Evolutionary conservation across 2,113 vertebrate genomes (phyloP), one percentile per base, ranked within the genome.

Genomic region (Loxodonta africana): DNA sequence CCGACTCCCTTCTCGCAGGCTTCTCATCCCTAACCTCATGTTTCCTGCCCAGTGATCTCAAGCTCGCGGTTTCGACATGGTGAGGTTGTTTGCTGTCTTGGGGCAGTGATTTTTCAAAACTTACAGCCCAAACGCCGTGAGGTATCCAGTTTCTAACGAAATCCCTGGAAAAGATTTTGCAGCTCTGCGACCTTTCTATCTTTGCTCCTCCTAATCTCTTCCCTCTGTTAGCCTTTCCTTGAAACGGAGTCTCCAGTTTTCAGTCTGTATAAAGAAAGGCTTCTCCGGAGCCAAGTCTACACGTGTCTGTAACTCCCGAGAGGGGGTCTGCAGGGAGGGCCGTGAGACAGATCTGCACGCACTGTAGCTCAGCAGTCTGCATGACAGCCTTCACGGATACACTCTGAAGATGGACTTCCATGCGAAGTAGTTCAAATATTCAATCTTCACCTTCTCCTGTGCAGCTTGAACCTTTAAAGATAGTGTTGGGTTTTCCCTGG

Each of bases 21-120:
- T 83, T 85, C 80, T n/a, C 33, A 57, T 76, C 18, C 33, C 26
- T 48, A 89, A 26, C 46, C 21, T 62, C 21, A 6, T 60, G 18
- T 46, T 57, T 46, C 10, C 63, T 53, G 25, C 18, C 2, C 6
- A 25, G 41, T 69, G 48, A 30, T 71, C 33, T 82, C 7, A 5
- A 77, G 8, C 20, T 90, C 1, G 0, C 0, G 1, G 12, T 14
- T 73, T 91, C 33, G 2, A 62, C 11, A 28, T 3, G 21, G 11
- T 17, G 65, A 81, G 28, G 69, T 46, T 37, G 25, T 28, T 81
- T 18, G 18, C 18, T 88, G 77, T 57, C 4, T 51, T 17, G 5
- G 60, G 37, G 6, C 10, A 67, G 44, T n/a, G 26, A 81, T 92
- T 51, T 84, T 53, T 94, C 23, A 51, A 62, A 92, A 82, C 53